Conservation (phyloP, 2,888 invertebrate species). For the Prosopocoilus inquinatus region DNA sequence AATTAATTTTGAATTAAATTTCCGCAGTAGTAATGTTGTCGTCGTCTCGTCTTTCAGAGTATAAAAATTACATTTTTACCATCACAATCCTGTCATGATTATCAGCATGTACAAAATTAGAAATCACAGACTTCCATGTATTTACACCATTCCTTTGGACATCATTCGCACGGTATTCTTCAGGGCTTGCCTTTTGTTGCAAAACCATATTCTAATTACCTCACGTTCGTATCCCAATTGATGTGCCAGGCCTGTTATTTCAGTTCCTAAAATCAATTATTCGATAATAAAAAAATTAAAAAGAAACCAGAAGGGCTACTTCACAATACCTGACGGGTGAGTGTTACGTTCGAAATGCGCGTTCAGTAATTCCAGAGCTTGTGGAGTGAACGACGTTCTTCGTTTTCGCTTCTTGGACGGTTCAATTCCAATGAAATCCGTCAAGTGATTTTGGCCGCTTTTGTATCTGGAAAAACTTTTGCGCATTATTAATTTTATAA, state of each 20-base stretch:
- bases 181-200: constrained; percentile 95
- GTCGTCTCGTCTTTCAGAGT: neutral
- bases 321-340: constrained; percentile 86
- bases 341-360: constrained; percentile 96
- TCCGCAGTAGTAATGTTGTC: neutral
- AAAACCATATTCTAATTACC: constrained; percentile 99
- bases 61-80: neutral
- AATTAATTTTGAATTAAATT: too few species aligned
- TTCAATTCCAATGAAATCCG: constrained; percentile 94
- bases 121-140: constrained; percentile 15
- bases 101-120: neutral
- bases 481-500: constrained; percentile 30
- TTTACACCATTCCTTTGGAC: constrained; percentile 79
- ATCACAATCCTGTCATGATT: neutral
- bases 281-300: neutral
- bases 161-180: constrained; percentile 97
- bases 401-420: constrained; percentile 96
- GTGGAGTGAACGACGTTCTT: constrained; percentile 95
- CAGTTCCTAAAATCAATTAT: constrained; percentile 70
- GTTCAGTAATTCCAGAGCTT: constrained; percentile 91
- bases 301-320: neutral
- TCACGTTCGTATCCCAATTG: constrained; percentile 96
- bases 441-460: constrained; percentile 88
- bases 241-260: constrained; percentile 93
- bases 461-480: constrained; percentile 71